Evolutionary conservation across 1,140 invertebrate species (phyloP).

Genomic region (Scaptomyza hsui): DNA sequence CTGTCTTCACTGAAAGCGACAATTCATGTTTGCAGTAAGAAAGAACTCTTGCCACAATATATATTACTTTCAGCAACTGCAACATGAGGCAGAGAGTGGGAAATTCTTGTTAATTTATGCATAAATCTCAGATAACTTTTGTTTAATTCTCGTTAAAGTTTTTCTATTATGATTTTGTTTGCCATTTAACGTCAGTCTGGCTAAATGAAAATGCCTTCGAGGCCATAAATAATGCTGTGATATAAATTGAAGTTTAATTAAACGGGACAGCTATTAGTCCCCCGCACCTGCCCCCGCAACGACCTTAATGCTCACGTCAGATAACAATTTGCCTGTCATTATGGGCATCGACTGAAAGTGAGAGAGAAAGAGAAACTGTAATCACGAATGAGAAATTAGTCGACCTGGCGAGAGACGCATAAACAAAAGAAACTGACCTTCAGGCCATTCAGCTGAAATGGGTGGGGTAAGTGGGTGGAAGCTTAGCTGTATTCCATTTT

Average conservation of each 20-base stretch:
- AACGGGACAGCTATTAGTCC: conserved; percentile 39
- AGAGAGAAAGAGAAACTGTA: conserved; percentile 47
- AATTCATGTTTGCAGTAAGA: conserved; percentile 48
- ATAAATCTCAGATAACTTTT: conserved; percentile 5
- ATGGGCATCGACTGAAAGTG: conserved; percentile 38
- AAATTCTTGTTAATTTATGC: conserved; percentile 8
- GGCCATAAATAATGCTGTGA: conserved; percentile 75
- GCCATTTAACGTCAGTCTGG: conserved; percentile 7
- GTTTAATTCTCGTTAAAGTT: conserved; percentile 2
- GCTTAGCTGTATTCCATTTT: conserved; percentile 6
- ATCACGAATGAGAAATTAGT: conserved; percentile 77
- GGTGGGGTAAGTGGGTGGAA: no score
- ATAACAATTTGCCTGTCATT: conserved; percentile 48
- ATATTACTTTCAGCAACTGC: no score
- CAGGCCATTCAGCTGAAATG: conserved; percentile 10
- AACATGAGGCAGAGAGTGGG: neutral
- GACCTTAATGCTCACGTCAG: conserved; percentile 3
- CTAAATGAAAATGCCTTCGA: conserved; percentile 50
- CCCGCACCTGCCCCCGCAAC: neutral
- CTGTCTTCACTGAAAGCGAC: conserved; percentile 40
- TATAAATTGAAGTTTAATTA: conserved; percentile 79
- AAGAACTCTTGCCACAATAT: conserved; percentile 5
- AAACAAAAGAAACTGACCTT: conserved; percentile 55
- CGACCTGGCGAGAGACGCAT: conserved; percentile 2
- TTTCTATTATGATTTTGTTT: conserved; percentile 19